phyloP scores from a whole-genome alignment of 2,888 invertebrate genomes.

The Hemithea aestivaria region DNA sequence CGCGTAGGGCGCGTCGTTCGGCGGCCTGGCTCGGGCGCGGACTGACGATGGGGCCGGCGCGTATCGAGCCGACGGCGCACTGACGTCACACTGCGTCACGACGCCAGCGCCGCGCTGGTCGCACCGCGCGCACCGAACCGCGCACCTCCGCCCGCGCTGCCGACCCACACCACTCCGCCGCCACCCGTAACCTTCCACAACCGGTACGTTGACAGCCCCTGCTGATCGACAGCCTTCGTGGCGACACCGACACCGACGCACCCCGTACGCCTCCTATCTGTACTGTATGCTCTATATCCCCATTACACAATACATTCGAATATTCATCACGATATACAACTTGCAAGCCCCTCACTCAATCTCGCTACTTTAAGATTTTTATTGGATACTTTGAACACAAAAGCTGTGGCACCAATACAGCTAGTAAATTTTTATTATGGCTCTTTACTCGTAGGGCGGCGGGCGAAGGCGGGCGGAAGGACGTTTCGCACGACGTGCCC shows the following conservation, averaged over 20 bases:
- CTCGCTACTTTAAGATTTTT: constrained; percentile 21
- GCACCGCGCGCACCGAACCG: constrained; percentile 58
- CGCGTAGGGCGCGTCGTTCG: constrained; percentile 69
- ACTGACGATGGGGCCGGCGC: constrained; percentile 79
- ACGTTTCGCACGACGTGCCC: constrained; percentile 41
- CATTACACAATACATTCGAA: no score
- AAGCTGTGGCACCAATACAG: constrained; percentile 27
- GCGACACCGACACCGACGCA: constrained; percentile 35
- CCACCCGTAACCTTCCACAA: constrained; percentile 69
- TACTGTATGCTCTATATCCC: no score
- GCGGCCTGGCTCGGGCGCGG: constrained; percentile 77
- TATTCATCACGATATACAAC: no score
- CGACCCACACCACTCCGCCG: constrained; percentile 47
- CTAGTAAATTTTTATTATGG: constrained; percentile 44
- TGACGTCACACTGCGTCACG: constrained; percentile 85
- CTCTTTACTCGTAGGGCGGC: constrained; percentile 38
- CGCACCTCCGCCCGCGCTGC: constrained; percentile 53
- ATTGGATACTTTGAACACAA: constrained; percentile 25
- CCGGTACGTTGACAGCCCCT: constrained; percentile 64
- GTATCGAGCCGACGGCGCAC: constrained; percentile 83
- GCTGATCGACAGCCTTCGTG: constrained; percentile 50
- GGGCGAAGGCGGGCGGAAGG: constrained; percentile 42
- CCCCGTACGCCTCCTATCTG: constrained; percentile 19
- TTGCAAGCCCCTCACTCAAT: constrained; percentile 11
- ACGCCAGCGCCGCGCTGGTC: constrained; percentile 71